A percentile compares a stretch with the other conserved stretches of the same genome.
Conservation (phyloP, 2,888 invertebrate genomes). For the Rapana venosa region DNA sequence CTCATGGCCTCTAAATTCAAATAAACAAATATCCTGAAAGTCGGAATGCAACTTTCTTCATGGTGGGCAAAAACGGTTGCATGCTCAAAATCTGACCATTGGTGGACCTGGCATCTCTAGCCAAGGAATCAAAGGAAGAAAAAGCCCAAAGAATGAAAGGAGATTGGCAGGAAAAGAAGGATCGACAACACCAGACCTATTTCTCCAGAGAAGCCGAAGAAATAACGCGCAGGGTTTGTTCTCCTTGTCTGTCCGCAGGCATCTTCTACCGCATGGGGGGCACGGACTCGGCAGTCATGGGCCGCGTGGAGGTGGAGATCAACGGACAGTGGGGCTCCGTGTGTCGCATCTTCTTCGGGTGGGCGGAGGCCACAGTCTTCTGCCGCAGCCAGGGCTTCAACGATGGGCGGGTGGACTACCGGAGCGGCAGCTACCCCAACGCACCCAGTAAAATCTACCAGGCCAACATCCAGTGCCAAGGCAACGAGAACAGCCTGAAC, state of each 20-base stretch:
- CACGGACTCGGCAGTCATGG: slow-evolving; percentile 54
- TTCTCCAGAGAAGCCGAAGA: no score
- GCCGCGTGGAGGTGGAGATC: slow-evolving; percentile 84
- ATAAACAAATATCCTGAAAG: no score
- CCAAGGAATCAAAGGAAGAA: no score
- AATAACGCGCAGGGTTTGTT: not conserved
- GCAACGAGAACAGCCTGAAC: slow-evolving; percentile 57
- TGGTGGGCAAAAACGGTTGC: no score
- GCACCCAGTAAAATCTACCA: slow-evolving; percentile 57
- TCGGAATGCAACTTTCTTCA: no score
- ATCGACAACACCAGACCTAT: no score
- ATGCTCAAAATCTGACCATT: no score
- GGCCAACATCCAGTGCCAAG: slow-evolving; percentile 64
- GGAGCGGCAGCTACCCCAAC: slow-evolving; percentile 17
- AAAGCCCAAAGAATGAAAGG: no score
- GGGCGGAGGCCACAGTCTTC: slow-evolving; percentile 84
- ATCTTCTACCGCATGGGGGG: slow-evolving; percentile 62
- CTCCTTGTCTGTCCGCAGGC: slow-evolving; percentile 51
- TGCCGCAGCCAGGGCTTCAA: slow-evolving; percentile 57
- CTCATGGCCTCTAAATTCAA: no score
- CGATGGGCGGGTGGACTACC: slow-evolving; percentile 39
- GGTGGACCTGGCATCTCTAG: no score
- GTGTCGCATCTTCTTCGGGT: slow-evolving; percentile 87
- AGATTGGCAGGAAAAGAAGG: no score
- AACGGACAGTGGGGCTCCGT: slow-evolving; percentile 85